A percentile compares a stretch with the other conserved stretches of the same genome.
Evolutionary conservation across 2,797 vertebrate species (phyloP).

Genomic region (Poecilia gillii): DNA sequence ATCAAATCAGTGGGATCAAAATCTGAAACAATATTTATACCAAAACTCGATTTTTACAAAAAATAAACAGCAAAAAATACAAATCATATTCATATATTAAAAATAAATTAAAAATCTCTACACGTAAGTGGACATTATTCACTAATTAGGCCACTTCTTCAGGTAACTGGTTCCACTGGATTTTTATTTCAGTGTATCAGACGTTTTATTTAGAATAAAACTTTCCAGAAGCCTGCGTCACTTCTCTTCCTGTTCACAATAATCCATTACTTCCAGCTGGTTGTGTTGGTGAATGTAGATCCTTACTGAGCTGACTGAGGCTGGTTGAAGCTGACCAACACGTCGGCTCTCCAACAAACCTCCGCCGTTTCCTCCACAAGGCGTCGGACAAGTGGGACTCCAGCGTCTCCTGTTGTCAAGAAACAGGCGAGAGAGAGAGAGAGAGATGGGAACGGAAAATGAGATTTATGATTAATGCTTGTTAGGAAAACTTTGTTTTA

Average conservation of each 20-base stretch:
- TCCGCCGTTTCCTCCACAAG: conserved; percentile 66
- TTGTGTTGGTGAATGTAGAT: background rate
- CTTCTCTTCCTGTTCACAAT: background rate
- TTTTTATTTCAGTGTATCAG: background rate
- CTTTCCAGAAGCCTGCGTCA: background rate
- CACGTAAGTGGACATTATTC: background rate
- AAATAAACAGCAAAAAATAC: too few relatives aligned
- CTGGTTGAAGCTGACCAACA: conserved; percentile 86
- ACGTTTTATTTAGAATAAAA: background rate
- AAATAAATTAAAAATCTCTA: background rate
- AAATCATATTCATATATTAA: background rate
- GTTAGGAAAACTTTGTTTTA: background rate
- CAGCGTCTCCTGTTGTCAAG: conserved; percentile 77
- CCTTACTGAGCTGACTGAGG: conserved; percentile 90
- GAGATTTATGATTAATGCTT: background rate
- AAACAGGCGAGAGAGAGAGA: conserved; percentile 44
- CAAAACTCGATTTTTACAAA: background rate
- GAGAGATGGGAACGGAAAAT: conserved; percentile 12
- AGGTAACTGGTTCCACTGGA: background rate
- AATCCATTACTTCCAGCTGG: background rate
- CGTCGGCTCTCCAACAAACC: conserved; percentile 65
- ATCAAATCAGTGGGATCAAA: conserved; percentile 78
- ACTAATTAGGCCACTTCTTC: background rate
- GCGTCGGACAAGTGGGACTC: conserved; percentile 74
- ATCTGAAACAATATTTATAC: conserved; percentile 71